Evolutionary conservation across 1,140 invertebrate genomes (phyloP).

Genomic region (Wiebesia pumilae): DNA sequence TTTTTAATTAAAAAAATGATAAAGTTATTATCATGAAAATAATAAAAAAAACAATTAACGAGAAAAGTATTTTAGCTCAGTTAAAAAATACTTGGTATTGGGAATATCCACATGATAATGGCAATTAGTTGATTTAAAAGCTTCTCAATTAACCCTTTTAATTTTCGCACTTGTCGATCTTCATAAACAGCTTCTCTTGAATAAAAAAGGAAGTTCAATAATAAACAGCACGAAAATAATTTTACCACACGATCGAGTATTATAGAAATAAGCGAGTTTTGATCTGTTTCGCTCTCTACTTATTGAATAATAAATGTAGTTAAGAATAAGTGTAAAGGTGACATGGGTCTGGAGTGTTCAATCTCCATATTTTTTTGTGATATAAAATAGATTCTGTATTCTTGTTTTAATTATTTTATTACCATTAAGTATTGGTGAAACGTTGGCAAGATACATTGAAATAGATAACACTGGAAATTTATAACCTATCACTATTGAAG

Average conservation of each 20-base stretch:
- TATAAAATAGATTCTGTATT: too few species aligned
- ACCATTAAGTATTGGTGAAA: too few species aligned
- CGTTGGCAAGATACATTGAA: too few species aligned
- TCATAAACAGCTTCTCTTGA: slow-evolving; percentile 21
- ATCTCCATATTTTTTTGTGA: too few species aligned
- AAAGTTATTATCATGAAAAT: too few species aligned
- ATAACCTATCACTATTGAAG: too few species aligned
- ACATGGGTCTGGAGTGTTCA: too few species aligned
- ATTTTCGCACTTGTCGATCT: background rate
- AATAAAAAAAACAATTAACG: too few species aligned
- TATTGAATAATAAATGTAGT: background rate
- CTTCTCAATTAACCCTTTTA: slow-evolving; percentile 20
- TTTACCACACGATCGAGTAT: background rate
- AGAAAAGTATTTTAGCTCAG: background rate
- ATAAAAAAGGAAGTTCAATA: background rate
- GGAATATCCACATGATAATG: background rate
- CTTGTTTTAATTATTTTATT: too few species aligned
- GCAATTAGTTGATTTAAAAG: slow-evolving; percentile 7
- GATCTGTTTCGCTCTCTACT: background rate
- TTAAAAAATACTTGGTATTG: background rate
- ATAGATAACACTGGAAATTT: too few species aligned
- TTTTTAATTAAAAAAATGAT: too few species aligned
- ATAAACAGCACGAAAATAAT: background rate
- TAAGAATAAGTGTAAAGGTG: background rate
- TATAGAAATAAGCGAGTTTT: background rate